Evolutionary conservation across 1,140 invertebrate species (phyloP).

Genomic region (Drosophila lacertosa): DNA sequence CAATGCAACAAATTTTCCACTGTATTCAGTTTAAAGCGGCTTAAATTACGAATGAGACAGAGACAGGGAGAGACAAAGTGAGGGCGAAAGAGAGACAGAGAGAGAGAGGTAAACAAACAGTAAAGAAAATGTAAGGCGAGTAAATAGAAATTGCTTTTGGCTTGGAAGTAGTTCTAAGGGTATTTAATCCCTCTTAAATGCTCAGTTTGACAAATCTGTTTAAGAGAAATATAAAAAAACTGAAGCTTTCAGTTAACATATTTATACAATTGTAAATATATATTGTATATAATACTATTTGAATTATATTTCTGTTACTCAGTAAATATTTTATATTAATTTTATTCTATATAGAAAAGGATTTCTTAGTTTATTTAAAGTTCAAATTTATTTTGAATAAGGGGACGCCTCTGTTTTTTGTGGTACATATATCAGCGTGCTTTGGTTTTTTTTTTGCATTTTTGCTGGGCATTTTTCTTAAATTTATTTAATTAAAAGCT

Average conservation of each 20-base stretch:
- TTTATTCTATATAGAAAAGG: no score
- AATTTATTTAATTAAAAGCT: constrained; percentile 74
- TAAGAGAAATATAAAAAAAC: no score
- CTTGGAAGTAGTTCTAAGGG: no score
- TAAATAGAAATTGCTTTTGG: no score
- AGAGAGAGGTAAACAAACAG: not conserved
- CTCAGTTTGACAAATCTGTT: no score
- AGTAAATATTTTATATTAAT: no score
- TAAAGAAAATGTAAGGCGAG: no score
- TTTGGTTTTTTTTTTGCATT: constrained; percentile 23
- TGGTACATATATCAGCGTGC: constrained; percentile 7
- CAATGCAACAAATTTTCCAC: constrained; percentile 6
- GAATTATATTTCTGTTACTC: no score
- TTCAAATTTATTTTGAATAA: constrained; percentile 7
- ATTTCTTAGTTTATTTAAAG: not conserved
- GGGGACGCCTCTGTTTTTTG: not conserved
- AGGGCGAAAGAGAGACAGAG: not conserved
- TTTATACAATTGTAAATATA: no score
- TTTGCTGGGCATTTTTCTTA: constrained; percentile 26
- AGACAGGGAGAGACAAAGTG: not conserved
- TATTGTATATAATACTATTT: no score
- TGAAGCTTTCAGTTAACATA: no score
- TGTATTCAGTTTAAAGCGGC: constrained; percentile 8
- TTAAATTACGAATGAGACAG: constrained; percentile 1
- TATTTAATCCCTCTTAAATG: no score